Evolutionary conservation across 2,888 invertebrate species (phyloP).

Genomic region (Pogonocherus hispidulus): DNA sequence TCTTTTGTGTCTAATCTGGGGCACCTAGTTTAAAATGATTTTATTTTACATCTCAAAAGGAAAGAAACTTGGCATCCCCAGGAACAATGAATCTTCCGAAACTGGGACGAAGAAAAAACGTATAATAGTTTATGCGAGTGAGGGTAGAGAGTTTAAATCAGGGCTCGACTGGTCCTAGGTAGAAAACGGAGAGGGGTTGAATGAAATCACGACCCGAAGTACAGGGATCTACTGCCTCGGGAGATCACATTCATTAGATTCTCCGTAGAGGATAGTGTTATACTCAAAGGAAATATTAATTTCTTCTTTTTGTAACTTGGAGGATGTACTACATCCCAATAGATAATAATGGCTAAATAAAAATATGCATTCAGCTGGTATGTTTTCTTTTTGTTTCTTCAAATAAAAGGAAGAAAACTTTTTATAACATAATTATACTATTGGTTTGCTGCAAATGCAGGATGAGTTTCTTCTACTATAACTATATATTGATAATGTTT

Average conservation of each 20-base stretch:
- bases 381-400: too few species aligned
- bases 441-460: too few species aligned
- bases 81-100: conserved; percentile 54
- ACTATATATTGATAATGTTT: too few species aligned
- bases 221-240: neutral
- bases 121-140: conserved; percentile 51
- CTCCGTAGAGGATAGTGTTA: conserved; percentile 8
- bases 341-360: too few species aligned
- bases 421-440: too few species aligned
- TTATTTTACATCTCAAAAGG: conserved; percentile 55
- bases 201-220: conserved; percentile 12
- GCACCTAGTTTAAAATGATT: conserved; percentile 54
- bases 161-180: conserved; percentile 38
- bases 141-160: conserved; percentile 39
- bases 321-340: too few species aligned
- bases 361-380: too few species aligned
- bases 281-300: neutral
- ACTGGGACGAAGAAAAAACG: conserved; percentile 50
- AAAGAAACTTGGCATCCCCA: conserved; percentile 52
- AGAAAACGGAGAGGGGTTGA: conserved; percentile 42
- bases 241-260: conserved; percentile 25
- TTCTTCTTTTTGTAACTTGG: neutral
- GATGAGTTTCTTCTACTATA: too few species aligned
- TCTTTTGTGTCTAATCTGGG: conserved; percentile 52
- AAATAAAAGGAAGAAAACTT: too few species aligned